A percentile compares a stretch with the other conserved stretches of the same genome.
phyloP scores from a whole-genome alignment of 2,888 invertebrate species.

The Danaus chrysippus region DNA sequence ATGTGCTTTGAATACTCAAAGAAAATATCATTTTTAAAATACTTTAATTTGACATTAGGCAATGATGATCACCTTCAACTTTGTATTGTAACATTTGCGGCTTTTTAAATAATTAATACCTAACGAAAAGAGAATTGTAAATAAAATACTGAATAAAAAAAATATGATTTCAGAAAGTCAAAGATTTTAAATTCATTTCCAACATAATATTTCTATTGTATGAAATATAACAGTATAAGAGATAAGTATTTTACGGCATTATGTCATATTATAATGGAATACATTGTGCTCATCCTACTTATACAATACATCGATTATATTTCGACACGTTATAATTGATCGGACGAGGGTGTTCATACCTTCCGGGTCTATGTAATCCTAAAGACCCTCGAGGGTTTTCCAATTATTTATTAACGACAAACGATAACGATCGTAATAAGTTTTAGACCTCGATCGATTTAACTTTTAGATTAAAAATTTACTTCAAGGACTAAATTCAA shows the following conservation, averaged over 20 bases:
- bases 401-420: constrained; percentile 1
- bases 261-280: not conserved
- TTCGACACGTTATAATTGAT: constrained; percentile 1
- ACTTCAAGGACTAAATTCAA: not conserved
- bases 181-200: too few relatives aligned
- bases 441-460: not conserved
- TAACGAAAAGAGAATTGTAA: too few relatives aligned
- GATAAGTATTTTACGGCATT: too few relatives aligned
- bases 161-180: too few relatives aligned
- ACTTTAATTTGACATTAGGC: too few relatives aligned
- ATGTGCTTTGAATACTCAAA: not conserved
- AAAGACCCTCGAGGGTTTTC: not conserved
- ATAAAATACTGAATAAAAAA: too few relatives aligned
- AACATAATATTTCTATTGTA: too few relatives aligned
- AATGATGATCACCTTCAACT: too few relatives aligned
- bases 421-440: not conserved
- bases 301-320: not conserved
- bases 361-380: not conserved
- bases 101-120: too few relatives aligned
- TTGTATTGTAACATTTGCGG: too few relatives aligned
- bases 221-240: too few relatives aligned
- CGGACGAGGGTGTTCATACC: not conserved
- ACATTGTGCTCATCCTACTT: not conserved
- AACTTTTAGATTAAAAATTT: not conserved
- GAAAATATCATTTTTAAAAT: too few relatives aligned